A percentile compares a stretch with the other conserved stretches of the same genome.
phyloP scores from a whole-genome alignment of 2,888 invertebrate species.

The Cerceris ruficornis region DNA sequence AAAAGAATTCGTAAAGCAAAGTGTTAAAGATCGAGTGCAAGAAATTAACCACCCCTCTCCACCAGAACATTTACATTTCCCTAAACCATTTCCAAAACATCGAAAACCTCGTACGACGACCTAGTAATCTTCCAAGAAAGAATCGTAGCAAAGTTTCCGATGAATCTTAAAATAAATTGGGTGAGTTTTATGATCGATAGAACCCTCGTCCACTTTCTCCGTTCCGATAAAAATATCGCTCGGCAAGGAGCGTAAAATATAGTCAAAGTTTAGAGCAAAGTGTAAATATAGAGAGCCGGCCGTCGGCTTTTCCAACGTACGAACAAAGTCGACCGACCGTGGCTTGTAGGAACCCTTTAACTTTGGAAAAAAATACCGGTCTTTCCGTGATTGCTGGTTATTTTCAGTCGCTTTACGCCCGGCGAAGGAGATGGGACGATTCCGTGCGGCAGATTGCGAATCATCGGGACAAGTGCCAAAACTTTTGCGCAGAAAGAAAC shows the following conservation, averaged over 20 bases:
- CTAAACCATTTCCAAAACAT: no score
- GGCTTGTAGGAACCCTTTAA: neutral
- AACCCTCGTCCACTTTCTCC: neutral
- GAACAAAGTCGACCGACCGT: neutral
- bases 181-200: neutral
- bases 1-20: no score
- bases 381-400: slow-evolving; percentile 6
- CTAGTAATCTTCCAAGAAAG: no score
- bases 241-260: neutral
- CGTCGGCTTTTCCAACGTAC: neutral
- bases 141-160: neutral
- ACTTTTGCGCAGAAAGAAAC: neutral
- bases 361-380: slow-evolving; percentile 15
- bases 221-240: neutral
- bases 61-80: no score
- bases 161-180: neutral
- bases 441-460: neutral
- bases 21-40: no score
- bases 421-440: neutral
- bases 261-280: neutral
- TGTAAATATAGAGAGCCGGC: neutral
- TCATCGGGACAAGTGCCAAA: neutral
- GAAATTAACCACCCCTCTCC: no score
- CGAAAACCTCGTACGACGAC: no score
- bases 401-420: slow-evolving; percentile 3